phyloP scores from a whole-genome alignment of 1,140 invertebrate species.

The Cydia splendana region DNA sequence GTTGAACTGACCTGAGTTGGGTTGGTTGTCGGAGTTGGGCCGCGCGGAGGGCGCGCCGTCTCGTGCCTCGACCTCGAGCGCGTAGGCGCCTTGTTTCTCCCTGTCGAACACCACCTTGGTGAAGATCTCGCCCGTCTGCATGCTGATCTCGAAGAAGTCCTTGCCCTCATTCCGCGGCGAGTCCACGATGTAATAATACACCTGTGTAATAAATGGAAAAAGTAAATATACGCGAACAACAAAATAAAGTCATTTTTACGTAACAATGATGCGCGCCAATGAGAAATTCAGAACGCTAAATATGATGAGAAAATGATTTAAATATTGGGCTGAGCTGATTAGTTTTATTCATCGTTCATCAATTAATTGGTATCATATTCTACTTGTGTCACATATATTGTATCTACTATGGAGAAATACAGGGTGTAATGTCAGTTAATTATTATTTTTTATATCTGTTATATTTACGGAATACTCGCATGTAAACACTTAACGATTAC shows the following conservation, averaged over 20 bases:
- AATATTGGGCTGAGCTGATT: too few relatives aligned
- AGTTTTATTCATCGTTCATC: too few relatives aligned
- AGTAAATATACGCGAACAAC: background rate
- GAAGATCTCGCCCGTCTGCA: slow-evolving; percentile 95
- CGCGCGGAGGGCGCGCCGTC: slow-evolving; percentile 95
- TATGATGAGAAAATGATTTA: too few relatives aligned
- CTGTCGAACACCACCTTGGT: slow-evolving; percentile 96
- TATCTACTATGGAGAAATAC: too few relatives aligned
- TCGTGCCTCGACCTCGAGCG: slow-evolving; percentile 94
- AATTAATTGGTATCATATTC: too few relatives aligned
- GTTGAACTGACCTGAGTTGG: slow-evolving; percentile 91
- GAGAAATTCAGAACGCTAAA: too few relatives aligned
- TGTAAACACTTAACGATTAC: too few relatives aligned
- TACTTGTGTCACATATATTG: too few relatives aligned
- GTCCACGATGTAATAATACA: slow-evolving; percentile 89
- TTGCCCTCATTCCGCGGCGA: slow-evolving; percentile 94
- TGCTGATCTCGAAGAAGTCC: slow-evolving; percentile 96
- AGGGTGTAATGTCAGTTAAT: too few relatives aligned
- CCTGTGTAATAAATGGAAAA: slow-evolving; percentile 49
- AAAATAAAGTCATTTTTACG: background rate
- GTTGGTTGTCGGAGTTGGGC: slow-evolving; percentile 93
- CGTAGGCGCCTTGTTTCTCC: slow-evolving; percentile 96
- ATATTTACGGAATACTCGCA: too few relatives aligned
- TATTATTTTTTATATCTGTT: too few relatives aligned
- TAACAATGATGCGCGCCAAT: too few relatives aligned